phyloP scores from a whole-genome alignment of 2,113 vertebrate species.

The Emydocephalus ijimae region DNA sequence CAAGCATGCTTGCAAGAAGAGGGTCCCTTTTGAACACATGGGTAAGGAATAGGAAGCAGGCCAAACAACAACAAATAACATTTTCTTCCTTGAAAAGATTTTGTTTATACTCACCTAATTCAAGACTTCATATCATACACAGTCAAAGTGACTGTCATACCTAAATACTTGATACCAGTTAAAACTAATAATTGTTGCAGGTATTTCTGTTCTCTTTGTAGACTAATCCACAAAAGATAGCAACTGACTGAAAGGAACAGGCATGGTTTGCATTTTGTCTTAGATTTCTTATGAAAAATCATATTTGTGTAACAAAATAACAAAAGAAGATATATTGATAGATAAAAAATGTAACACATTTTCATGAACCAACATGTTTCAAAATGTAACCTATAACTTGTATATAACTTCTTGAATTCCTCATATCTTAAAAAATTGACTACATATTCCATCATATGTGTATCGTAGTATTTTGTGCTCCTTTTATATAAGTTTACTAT shows the following conservation, averaged over 20 bases:
- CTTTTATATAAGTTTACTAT: not conserved
- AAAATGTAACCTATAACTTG: too few species aligned
- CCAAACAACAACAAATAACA: not conserved
- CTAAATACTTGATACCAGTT: not conserved
- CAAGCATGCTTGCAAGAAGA: not conserved
- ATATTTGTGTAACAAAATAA: too few species aligned
- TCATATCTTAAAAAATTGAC: too few species aligned
- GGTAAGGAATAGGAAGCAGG: too few species aligned
- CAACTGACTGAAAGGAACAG: not conserved
- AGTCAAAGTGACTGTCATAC: not conserved
- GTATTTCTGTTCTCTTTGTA: not conserved
- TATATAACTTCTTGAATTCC: too few species aligned
- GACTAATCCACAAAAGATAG: not conserved
- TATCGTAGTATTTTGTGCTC: not conserved
- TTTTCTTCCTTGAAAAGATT: not conserved
- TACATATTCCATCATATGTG: too few species aligned
- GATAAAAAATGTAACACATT: too few species aligned
- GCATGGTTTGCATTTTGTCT: not conserved
- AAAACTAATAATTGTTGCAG: not conserved
- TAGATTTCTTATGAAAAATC: too few species aligned
- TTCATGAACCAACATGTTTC: too few species aligned
- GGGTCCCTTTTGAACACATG: too few species aligned
- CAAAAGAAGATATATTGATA: too few species aligned
- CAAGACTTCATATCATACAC: not conserved
- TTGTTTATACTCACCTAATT: not conserved